These are phyloP conservation scores for Trinorchestia longiramus DNA, from an alignment of 1,140 invertebrate species.

Conservation along the genomic window DNA sequence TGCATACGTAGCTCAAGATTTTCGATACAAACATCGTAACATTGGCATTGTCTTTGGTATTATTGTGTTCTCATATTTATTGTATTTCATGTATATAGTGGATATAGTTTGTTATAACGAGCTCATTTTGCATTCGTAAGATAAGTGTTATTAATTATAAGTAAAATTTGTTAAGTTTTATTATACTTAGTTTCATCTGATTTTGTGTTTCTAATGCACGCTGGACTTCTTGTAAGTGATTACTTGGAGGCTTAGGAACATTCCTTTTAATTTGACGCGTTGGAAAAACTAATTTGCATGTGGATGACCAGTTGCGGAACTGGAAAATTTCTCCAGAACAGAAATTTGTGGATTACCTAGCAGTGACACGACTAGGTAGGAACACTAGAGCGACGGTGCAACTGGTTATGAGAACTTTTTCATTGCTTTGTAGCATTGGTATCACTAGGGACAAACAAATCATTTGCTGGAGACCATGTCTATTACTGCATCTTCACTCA, in stretches of 20 bases:
- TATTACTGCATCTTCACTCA: no score
- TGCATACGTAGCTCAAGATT: background rate
- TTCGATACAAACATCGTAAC: conserved; percentile 12
- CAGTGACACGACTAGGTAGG: background rate
- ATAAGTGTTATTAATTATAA: background rate
- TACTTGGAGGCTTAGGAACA: background rate
- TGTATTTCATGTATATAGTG: conserved; percentile 29
- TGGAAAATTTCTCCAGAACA: background rate
- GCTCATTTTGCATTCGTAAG: conserved; percentile 11
- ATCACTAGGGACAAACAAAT: no score
- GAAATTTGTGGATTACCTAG: background rate
- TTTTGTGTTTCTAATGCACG: background rate
- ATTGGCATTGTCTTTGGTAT: conserved; percentile 51
- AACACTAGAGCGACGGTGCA: background rate
- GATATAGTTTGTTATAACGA: background rate
- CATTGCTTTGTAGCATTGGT: no score
- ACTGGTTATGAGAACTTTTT: background rate
- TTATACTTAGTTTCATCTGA: background rate
- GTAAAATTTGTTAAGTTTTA: conserved; percentile 22
- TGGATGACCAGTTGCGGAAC: background rate
- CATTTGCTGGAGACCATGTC: no score
- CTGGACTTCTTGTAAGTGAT: background rate
- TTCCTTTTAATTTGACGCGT: background rate
- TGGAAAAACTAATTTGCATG: background rate
- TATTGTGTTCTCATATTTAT: conserved; percentile 48